Evolutionary conservation across 2,113 vertebrate genomes (phyloP).

Genomic region (Otocyon megalotis): DNA sequence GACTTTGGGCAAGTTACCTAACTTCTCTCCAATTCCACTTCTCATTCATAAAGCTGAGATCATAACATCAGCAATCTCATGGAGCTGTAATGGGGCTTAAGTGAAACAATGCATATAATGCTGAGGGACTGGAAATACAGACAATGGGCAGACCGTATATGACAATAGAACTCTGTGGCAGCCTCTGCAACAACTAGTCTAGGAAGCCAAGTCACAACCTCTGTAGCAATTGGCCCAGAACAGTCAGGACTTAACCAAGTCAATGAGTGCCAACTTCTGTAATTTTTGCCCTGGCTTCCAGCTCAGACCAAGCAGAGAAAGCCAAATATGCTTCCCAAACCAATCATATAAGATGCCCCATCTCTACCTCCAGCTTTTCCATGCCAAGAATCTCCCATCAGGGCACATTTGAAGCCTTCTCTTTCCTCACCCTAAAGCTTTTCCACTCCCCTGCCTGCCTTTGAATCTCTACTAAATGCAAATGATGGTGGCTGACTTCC

Average conservation of each 20-base stretch:
- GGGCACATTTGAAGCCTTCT: background rate
- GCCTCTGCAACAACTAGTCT: background rate
- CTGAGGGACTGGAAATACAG: conserved; percentile 15
- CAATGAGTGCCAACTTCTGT: background rate
- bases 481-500: background rate
- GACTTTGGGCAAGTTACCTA: background rate
- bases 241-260: background rate
- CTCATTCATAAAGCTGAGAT: background rate
- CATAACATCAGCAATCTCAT: background rate
- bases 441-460: background rate
- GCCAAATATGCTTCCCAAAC: background rate
- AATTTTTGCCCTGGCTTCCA: background rate
- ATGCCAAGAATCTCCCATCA: background rate
- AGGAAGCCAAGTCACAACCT: background rate
- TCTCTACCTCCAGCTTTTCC: background rate
- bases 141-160: background rate
- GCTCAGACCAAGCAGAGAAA: background rate
- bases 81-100: background rate
- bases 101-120: background rate
- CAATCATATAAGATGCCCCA: background rate
- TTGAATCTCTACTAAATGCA: background rate
- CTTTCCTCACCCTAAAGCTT: background rate
- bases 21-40: background rate
- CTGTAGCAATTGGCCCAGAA: background rate
- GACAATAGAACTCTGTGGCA: background rate